Conservation (phyloP, 2,888 invertebrate genomes). For the Zonitis immaculata region DNA sequence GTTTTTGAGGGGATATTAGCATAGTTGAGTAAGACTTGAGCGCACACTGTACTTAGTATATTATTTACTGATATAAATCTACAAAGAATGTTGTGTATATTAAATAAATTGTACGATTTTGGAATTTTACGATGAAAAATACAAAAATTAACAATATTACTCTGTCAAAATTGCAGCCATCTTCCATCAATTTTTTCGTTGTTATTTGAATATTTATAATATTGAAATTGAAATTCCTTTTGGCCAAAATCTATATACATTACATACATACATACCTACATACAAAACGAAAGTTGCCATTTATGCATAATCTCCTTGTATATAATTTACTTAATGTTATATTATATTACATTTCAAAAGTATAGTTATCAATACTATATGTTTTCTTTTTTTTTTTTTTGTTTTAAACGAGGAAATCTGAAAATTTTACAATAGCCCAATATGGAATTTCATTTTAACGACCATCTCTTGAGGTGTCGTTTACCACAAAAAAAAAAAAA, state of each 20-base stretch:
- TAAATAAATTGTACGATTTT: not conserved
- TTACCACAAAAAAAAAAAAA: too few species aligned
- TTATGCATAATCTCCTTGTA: too few species aligned
- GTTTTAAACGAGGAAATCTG: not conserved
- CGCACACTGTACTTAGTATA: conserved; percentile 28
- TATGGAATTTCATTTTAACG: not conserved
- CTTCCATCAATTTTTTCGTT: not conserved
- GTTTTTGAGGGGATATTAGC: conserved; percentile 42
- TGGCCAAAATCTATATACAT: too few species aligned
- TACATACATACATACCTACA: too few species aligned
- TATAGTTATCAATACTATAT: not conserved
- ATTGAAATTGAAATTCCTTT: not conserved
- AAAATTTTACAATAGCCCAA: not conserved
- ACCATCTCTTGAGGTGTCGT: not conserved
- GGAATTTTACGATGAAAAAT: too few species aligned
- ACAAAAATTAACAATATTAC: too few species aligned
- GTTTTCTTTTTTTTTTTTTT: too few species aligned
- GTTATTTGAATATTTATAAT: not conserved
- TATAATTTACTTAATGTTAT: not conserved
- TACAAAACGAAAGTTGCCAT: too few species aligned
- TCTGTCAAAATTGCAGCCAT: too few species aligned
- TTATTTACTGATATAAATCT: conserved; percentile 24
- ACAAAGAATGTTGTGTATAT: not conserved
- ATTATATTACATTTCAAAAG: not conserved
- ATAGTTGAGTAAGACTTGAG: conserved; percentile 32